Base-by-base conservation (phyloP, 2,797 vertebrate species). In the Orientallactaga sibirica region DNA sequence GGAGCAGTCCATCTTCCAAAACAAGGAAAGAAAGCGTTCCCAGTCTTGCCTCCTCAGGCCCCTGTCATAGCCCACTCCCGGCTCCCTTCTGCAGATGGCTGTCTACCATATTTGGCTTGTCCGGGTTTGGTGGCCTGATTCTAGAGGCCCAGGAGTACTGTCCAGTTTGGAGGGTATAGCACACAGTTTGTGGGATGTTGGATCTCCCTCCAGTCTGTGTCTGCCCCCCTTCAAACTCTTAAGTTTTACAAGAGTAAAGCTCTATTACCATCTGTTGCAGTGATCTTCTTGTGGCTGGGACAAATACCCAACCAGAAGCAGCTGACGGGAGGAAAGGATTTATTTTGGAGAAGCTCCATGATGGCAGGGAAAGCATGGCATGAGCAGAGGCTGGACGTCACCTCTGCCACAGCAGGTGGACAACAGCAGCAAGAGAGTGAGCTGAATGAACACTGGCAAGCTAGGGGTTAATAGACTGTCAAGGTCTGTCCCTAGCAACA, bases 21-120 rank as follows among this genome's bases (percentile, higher is more conserved):
- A 66, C 22, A 22, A 94, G 29, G 33, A 61, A 80, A 92, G 25
- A 86, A 90, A 90, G 16, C 14, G 86, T 80, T 94, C 76, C 66
- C 5, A 33, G 24, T 24, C 55, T n/a, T 74, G 79, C 62, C 33
- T 88, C 55, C 19, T 66, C 11, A 20, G 87, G 10, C 8, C 61
- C 58, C 27, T 25, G 61, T 55, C 73, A 93, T 7, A 75, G 77
- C 22, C 48, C 76, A 27, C 41, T 92, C 76, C 66, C 29, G 64
- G 68, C 41, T 84, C 12, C 37, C 9, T 93, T 85, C 66, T 95
- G 43, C n/a, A 85, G 33, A 22, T 22, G 37, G 8, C 58, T 80
- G 27, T 19, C 73, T 64, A 48, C 20, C 18, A 5, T 11, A 25
- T 66, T 86, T 80, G 75, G 25, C 33, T 83, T 71, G 83, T 95